These are phyloP conservation scores for Sciurus vulgaris DNA, from an alignment of 2,797 vertebrate species.

Conservation along the genomic window DNA sequence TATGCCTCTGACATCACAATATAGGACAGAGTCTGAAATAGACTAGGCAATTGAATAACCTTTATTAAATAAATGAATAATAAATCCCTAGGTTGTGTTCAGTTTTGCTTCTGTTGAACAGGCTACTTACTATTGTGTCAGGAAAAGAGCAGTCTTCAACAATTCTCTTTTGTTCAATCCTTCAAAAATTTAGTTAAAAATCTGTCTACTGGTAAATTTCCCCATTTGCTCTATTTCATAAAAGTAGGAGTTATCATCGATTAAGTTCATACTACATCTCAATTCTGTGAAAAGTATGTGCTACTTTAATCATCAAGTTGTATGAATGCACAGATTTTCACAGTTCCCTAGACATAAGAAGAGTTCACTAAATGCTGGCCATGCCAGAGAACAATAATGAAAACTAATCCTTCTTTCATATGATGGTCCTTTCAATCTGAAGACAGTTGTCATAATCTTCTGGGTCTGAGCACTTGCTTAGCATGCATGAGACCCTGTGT, in stretches of 20 bases:
- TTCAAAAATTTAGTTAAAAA: not conserved
- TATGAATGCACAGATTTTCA: not conserved
- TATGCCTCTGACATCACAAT: not conserved
- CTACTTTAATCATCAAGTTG: not conserved
- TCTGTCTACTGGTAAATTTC: not conserved
- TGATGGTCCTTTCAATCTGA: not conserved
- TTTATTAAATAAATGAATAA: not conserved
- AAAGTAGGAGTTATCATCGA: not conserved
- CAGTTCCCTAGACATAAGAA: not conserved
- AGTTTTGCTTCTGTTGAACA: not conserved
- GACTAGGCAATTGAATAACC: not conserved
- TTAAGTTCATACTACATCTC: not conserved
- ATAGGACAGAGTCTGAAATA: not conserved
- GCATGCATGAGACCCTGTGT: too few relatives aligned
- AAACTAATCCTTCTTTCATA: not conserved
- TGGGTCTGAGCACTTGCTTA: too few relatives aligned
- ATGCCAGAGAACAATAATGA: not conserved
- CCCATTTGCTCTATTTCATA: not conserved
- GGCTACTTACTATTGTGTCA: not conserved
- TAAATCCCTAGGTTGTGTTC: not conserved
- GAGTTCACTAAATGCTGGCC: not conserved
- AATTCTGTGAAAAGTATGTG: not conserved
- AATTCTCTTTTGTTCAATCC: not conserved
- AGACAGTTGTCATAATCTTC: not conserved
- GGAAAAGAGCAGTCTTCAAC: not conserved